Base-by-base conservation (phyloP, 2,797 vertebrate species). In the Spheniscus humboldti region DNA sequence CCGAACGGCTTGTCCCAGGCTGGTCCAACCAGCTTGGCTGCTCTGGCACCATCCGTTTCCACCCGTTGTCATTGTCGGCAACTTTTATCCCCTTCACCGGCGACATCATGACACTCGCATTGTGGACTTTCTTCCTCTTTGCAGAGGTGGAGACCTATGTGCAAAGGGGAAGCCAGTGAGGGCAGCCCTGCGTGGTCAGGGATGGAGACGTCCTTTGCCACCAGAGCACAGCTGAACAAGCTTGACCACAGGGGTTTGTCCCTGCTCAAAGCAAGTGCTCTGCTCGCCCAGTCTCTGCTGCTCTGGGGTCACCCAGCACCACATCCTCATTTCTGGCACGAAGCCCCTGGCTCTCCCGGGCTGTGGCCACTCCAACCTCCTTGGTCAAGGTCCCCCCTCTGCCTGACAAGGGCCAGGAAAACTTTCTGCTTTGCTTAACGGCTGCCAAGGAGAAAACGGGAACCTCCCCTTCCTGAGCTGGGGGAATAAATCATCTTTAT, bases 11-110 rank as follows among this genome's bases (percentile, higher is more conserved):
- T 39, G 75, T 64, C 30, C 75, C 64, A 25, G 60, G 66, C 37
- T 77, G 25, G 31, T 72, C 59, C 1, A 2, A 47, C 9, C 31
- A 47, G 69, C 28, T 43, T 7, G 7, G 35, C 22, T 47, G 35
- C 31, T 41, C 41, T 0, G 2, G 27, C 6, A n/a, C 28, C 2
- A 0, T 12, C 20, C n/a, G n/a, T 9, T 37, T 24, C n/a, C 30
- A 25, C 17, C 28, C 13, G 0, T 57, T 2, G 0, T 68, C 10
- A 2, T 48, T 22, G 5, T n/a, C 10, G 55, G 92, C 77, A 16
- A 30, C 20, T 64, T 88, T 94, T 6, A 64, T 11, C 10, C 10
- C 11, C 45, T 88, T 78, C 27, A 13, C 16, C 2, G 30, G 55
- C 1, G 7, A 4, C 0, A 5, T 35, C 10, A 45, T 6, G 15